These are phyloP conservation scores for Poeciliopsis infans DNA, from an alignment of 2,797 vertebrate species.

Conservation along the genomic window DNA sequence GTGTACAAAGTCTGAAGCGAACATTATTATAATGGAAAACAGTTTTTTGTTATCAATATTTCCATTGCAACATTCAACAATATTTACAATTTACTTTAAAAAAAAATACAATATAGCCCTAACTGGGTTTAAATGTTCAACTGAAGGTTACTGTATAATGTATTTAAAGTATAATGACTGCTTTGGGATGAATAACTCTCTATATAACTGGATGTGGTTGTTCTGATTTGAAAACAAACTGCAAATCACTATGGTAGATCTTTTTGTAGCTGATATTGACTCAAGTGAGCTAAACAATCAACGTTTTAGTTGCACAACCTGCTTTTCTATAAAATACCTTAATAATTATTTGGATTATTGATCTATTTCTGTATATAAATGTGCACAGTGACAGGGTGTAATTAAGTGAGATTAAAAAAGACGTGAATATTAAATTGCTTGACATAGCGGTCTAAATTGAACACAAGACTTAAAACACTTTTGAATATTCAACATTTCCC, in stretches of 20 bases:
- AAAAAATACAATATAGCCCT: not conserved
- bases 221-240: not conserved
- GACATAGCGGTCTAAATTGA: conserved; percentile 7
- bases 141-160: not conserved
- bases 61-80: not conserved
- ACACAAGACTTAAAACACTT: conserved; percentile 7
- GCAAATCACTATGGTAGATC: not conserved
- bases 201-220: not conserved
- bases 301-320: not conserved
- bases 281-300: not conserved
- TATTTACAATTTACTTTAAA: not conserved
- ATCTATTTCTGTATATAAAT: conserved; percentile 4
- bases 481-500: conserved; percentile 10
- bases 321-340: not conserved
- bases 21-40: not conserved
- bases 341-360: not conserved
- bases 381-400: not conserved
- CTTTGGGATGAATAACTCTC: not conserved
- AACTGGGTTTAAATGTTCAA: not conserved
- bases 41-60: not conserved
- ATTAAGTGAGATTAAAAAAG: not conserved
- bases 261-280: not conserved
- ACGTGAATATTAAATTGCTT: conserved; percentile 12
- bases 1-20: not conserved
- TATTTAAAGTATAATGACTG: not conserved